Evolutionary conservation across 2,797 vertebrate genomes (phyloP), one percentile per base, ranked within the genome.

Genomic region (Hippocampus kuda): DNA sequence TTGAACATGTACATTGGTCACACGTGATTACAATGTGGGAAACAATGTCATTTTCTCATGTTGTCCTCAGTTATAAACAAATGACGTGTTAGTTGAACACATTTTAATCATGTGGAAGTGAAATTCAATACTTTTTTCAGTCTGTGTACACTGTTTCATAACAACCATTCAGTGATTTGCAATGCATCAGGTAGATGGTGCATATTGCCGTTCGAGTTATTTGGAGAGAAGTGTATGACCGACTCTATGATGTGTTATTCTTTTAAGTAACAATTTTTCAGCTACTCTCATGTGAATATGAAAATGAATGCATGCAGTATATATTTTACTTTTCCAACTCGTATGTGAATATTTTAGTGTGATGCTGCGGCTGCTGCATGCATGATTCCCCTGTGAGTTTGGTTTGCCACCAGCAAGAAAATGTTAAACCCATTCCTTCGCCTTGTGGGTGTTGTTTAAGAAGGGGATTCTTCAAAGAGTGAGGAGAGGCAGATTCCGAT

Each of bases 381-480:
- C 64, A 57, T 69, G 3, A 60, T 73, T 44, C 64, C 70, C 54
- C 4, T 8, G 68, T 69, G 68, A 68, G 18, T 72, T 24, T 27
- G 6, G 1, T 66, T 57, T 71, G 69, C 77, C 74, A 76, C 49
- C 71, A 70, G 73, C 67, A 59, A 70, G 56, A 30, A 70, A 24
- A 56, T 38, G 48, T 66, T 70, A 72, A 77, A 70, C 65, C 61
- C 59, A 30, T 18, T 61, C 71, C 41, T 63, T 66, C 15, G 49
- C 71, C 74, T 80, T 34, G 34, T 22, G 38, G 72, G 67, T 74
- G 77, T 70, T 69, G 42, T 75, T 74, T 68, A 69, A 72, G 72
- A 74, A 74, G 77, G 68, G 73, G 72, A 38, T 72, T 75, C 72
- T 76, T 81, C 81, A 82, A 75, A 80, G 75, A 34, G 27, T 34